Evolutionary conservation across 2,797 vertebrate genomes (phyloP).

Genomic region (Eleutherodactylus coqui): DNA sequence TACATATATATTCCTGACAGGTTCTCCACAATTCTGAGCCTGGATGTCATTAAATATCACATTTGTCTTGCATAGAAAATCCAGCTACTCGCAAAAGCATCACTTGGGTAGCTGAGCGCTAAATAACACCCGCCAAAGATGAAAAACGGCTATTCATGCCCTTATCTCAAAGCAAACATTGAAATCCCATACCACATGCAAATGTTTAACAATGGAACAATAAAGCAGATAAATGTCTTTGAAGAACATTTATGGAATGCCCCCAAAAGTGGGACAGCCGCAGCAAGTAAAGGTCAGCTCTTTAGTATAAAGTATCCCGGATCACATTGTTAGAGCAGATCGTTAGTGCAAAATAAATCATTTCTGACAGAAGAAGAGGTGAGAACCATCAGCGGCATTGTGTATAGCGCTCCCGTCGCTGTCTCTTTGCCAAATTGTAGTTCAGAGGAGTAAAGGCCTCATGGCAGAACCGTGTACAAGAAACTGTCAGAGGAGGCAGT

Average conservation of each 20-base stretch:
- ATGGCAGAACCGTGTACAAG: background rate
- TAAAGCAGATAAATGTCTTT: conserved; percentile 45
- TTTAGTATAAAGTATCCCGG: conserved; percentile 18
- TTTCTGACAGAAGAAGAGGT: background rate
- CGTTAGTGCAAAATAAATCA: conserved; percentile 5
- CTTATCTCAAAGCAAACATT: conserved; percentile 48
- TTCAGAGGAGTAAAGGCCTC: background rate
- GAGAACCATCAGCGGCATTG: background rate
- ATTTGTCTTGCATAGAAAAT: too few species aligned
- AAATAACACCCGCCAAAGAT: conserved; percentile 15
- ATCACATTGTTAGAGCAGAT: conserved; percentile 14
- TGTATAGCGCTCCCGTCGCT: background rate
- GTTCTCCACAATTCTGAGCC: background rate
- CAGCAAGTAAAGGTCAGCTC: background rate
- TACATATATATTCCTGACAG: background rate
- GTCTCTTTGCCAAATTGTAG: background rate
- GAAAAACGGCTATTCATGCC: conserved; percentile 34
- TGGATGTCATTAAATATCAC: background rate
- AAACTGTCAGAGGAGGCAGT: background rate
- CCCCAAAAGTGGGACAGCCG: conserved; percentile 2
- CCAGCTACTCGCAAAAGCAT: background rate
- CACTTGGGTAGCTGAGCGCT: background rate
- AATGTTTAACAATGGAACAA: conserved; percentile 46
- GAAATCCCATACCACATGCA: conserved; percentile 37
- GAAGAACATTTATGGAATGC: conserved; percentile 36